Evolutionary conservation across 37 sponge, comb jelly and placozoan genomes (phyloP).

Genomic region (Halisarca cf. caerulea): DNA sequence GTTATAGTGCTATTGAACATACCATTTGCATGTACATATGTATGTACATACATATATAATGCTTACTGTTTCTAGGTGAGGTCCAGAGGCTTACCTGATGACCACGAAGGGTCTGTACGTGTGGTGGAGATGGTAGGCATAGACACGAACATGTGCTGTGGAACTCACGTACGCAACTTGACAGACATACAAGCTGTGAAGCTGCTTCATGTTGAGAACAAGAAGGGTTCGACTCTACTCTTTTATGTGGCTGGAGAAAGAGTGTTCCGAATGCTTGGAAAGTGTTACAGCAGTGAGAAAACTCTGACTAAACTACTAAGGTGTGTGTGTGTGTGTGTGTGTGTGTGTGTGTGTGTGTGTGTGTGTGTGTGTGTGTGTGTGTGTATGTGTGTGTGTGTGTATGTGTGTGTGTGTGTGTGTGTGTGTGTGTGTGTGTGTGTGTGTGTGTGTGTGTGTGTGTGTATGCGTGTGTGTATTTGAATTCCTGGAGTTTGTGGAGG

Average conservation of each 20-base stretch:
- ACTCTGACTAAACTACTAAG: conserved; percentile 81
- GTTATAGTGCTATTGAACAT: too few relatives aligned
- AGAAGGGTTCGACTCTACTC: conserved; percentile 74
- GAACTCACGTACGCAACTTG: conserved; percentile 91
- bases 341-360: conserved; percentile 3
- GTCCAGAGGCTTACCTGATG: conserved; percentile 91
- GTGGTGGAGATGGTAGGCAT: conserved; percentile 95
- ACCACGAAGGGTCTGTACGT: conserved; percentile 84
- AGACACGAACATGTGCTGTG: conserved; percentile 98
- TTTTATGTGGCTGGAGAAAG: conserved; percentile 87
- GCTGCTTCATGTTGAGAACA: conserved; percentile 83
- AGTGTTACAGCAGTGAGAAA: conserved; percentile 56
- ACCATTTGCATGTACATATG: too few relatives aligned
- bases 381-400: neutral
- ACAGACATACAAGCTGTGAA: conserved; percentile 86
- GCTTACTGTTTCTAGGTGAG: conserved; percentile 46
- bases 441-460: too few relatives aligned
- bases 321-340: conserved; percentile 32
- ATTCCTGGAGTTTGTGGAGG: neutral
- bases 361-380: neutral
- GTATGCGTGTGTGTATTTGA: neutral
- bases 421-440: too few relatives aligned
- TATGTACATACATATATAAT: too few relatives aligned
- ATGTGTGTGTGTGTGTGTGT: too few relatives aligned
- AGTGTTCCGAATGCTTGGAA: conserved; percentile 52